phyloP scores from a whole-genome alignment of 2,797 vertebrate genomes.

The Gambelia wislizenii region DNA sequence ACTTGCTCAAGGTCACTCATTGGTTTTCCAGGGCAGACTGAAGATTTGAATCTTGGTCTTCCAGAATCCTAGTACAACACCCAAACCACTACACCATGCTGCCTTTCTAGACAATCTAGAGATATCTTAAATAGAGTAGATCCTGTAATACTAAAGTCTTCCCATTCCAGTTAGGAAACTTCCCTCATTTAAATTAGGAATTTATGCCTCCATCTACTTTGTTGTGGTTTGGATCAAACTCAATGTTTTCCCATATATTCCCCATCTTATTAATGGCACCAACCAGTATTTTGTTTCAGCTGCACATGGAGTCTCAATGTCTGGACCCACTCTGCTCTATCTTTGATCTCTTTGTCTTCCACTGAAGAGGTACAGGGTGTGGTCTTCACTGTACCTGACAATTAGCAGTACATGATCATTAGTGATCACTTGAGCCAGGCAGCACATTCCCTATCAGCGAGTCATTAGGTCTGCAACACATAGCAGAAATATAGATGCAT shows the following conservation, averaged over 20 bases:
- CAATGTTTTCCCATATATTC: background rate
- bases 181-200: too few species aligned
- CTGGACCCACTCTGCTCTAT: background rate
- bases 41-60: too few species aligned
- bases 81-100: too few species aligned
- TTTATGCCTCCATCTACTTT: background rate
- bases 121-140: too few species aligned
- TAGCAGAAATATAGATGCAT: background rate
- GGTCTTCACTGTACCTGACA: background rate
- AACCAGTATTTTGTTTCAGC: background rate
- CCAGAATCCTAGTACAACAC: too few species aligned
- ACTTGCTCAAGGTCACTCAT: too few species aligned
- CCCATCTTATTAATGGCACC: background rate
- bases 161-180: too few species aligned
- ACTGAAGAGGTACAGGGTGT: background rate
- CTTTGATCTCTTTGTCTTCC: background rate
- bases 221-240: background rate
- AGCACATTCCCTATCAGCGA: background rate
- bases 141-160: too few species aligned
- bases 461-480: background rate
- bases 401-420: background rate
- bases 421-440: background rate
- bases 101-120: too few species aligned
- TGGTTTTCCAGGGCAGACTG: too few species aligned
- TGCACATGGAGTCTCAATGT: background rate